phyloP scores from a whole-genome alignment of 2,888 invertebrate genomes.

The Oxyscelio sp. region DNA sequence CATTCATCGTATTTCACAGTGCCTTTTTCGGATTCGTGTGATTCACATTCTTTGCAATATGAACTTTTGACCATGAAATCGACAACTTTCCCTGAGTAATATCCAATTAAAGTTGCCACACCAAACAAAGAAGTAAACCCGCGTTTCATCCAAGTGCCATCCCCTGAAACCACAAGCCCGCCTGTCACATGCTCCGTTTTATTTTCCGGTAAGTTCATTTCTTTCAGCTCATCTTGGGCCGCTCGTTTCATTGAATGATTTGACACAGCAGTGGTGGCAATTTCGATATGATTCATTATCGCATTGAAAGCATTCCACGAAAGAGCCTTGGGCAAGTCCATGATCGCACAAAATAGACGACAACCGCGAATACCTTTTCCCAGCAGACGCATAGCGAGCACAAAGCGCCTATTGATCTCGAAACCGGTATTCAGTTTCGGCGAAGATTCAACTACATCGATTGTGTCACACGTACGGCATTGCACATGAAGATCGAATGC shows the following conservation, averaged over 20 bases:
- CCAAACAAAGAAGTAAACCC: slow-evolving; percentile 44
- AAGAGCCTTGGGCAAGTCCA: slow-evolving; percentile 26
- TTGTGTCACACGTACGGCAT: slow-evolving; percentile 24
- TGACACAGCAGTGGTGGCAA: slow-evolving; percentile 30
- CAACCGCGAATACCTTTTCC: slow-evolving; percentile 41
- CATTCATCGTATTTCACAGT: slow-evolving; percentile 32
- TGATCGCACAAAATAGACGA: slow-evolving; percentile 31
- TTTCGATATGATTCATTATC: slow-evolving; percentile 30
- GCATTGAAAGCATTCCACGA: slow-evolving; percentile 28
- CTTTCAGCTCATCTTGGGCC: slow-evolving; percentile 30
- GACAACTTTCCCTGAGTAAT: slow-evolving; percentile 47
- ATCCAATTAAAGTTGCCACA: slow-evolving; percentile 45
- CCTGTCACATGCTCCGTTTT: slow-evolving; percentile 25
- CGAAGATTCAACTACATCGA: slow-evolving; percentile 23
- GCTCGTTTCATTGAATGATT: slow-evolving; percentile 31
- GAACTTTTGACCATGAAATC: slow-evolving; percentile 45
- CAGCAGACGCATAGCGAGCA: slow-evolving; percentile 31
- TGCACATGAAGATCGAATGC: slow-evolving; percentile 27
- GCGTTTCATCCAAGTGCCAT: slow-evolving; percentile 41
- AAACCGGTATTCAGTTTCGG: slow-evolving; percentile 25
- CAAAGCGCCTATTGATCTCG: slow-evolving; percentile 29
- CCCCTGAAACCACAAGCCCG: slow-evolving; percentile 21
- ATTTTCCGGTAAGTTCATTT: slow-evolving; percentile 27
- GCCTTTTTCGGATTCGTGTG: slow-evolving; percentile 14
- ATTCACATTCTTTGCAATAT: slow-evolving; percentile 47